Conservation (phyloP, 2,113 vertebrate genomes). For the Zapus hudsonius region DNA sequence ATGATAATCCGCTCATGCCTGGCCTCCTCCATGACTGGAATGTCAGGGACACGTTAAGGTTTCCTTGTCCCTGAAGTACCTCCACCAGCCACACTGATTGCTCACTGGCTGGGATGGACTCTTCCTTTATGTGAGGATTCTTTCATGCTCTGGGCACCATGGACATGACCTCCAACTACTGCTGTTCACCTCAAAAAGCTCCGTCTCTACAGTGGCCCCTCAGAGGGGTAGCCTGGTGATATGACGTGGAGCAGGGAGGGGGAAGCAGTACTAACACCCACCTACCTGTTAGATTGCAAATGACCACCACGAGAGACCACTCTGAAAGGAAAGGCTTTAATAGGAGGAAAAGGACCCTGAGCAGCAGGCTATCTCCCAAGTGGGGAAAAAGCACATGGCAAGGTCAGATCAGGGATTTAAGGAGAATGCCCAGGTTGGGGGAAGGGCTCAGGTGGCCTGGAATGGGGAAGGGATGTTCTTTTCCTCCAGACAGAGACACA, state of each 20-base stretch:
- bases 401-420: too few relatives aligned
- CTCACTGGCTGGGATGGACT: background rate
- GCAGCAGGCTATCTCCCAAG: too few relatives aligned
- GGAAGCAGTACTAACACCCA: background rate
- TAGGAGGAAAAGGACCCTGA: too few relatives aligned
- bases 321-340: too few relatives aligned
- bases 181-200: background rate
- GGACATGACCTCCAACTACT: background rate
- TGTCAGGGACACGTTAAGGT: background rate
- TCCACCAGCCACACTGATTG: background rate
- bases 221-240: background rate
- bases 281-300: too few relatives aligned
- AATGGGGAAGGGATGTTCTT: too few relatives aligned
- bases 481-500: too few relatives aligned
- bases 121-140: background rate
- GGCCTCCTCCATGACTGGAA: background rate
- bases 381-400: too few relatives aligned
- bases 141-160: accelerated
- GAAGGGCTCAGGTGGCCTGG: too few relatives aligned
- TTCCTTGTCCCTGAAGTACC: background rate
- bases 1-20: background rate
- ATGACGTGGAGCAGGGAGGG: background rate
- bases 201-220: background rate
- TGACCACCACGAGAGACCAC: too few relatives aligned
- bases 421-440: too few relatives aligned